Evolutionary conservation across 2,113 vertebrate species (phyloP), one percentile per base, ranked within the genome.

Genomic region (Thunnus maccoyii): DNA sequence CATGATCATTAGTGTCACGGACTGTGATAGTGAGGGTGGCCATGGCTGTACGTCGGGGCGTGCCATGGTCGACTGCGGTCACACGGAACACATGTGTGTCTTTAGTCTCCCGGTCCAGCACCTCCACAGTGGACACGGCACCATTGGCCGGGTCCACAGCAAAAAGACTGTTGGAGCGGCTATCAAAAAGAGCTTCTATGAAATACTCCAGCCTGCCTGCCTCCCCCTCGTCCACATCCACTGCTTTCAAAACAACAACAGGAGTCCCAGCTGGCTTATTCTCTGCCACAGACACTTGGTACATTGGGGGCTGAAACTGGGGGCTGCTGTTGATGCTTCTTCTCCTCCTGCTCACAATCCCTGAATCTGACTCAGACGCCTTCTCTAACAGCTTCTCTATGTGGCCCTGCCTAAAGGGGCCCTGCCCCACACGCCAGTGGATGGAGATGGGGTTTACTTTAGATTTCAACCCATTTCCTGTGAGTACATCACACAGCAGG

Each of bases 141-240:
- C 97, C 97, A 0, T 76, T 96, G 6, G 41, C 73, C 0, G 90
- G 87, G 55, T 97, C 95, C 6, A 98, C 88, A 1, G 94, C 94
- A 76, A 96, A 96, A 79, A 97, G 91, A 4, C 95, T 90, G 25
- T 96, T 97, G 11, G 97, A 99, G 30, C 98, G 96, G 88, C 98
- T 99, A 82, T 99, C 98, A 0, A 99, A 98, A 8, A 99, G 96
- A 6, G 98, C 98, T 6, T 98, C 97, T 87, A 99, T 96, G 36
- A 96, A 83, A 62, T 99, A 99, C 85, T 91, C 96, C 78, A 99
- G 90, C 57, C 88, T 80, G 1, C 98, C 98, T 0, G 96, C 96
- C 17, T 98, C 97, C 0, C 97, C 98, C 64, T 96, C 94, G 3
- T 99, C 98, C 0, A 93, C 93, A 81, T 99, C 98, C 10, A 95